Base-by-base conservation (phyloP, 1,140 invertebrate species). In the Cryptotermes secundus region DNA sequence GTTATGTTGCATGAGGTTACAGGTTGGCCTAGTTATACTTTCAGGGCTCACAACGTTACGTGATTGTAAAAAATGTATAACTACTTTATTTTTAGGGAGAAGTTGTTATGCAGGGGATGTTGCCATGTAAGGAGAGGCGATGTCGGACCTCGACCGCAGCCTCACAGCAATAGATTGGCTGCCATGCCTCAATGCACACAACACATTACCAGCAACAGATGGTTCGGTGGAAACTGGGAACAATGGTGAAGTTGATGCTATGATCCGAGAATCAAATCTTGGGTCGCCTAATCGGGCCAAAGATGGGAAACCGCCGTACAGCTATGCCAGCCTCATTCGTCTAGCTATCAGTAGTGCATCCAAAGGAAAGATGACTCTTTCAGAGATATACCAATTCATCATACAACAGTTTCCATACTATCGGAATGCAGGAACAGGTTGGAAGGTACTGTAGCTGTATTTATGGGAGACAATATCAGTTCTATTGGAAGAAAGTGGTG, bases 381-480 rank as follows among this genome's bases (percentile, higher is more conserved):
- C 94, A 80, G 93, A 94, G 88, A 95, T 95, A 82, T 95, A 95
- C 87, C 93, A 93, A 88, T 95, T 94, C 91, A 95, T 95, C 82
- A 93, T 93, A 81, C 94, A 95, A 85, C 94, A 94, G 86, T 95
- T 95, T 88, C 92, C 93, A 84, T 95, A 94, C 87, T 95, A 94
- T 87, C 92, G 92, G 88, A 92, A 93, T 86, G 93, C 93, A 59
- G 93, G 93, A 19, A 93, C 93, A 86, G 94, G 94, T 26, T 95
- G 94, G 94, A 95, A 94, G 92, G 94, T 94, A 89, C 90, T 16
- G 31, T 14, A 80, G 34, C 36, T 45, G n/a, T 38, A 24, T 31
- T 82, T 80, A 35, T 31, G 24, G 34, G 3, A 36, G 4, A 80
- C 3, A 49, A 49, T 49, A 14, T n/a, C 0, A 49, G 14, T 22